phyloP scores from a whole-genome alignment of 2,113 vertebrate species.

The Synodontis membranacea region DNA sequence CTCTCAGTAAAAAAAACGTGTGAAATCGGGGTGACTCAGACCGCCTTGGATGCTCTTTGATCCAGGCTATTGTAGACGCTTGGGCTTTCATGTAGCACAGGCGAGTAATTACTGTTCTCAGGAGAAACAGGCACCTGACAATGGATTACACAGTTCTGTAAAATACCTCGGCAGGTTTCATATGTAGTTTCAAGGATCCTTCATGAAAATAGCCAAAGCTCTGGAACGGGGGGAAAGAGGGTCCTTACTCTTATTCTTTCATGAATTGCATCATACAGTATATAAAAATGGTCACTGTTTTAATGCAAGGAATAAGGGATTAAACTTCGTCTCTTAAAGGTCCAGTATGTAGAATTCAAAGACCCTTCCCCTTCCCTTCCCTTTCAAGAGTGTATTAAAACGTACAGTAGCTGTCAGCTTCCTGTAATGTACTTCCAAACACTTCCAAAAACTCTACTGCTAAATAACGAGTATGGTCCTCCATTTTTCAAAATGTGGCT shows the following conservation, averaged over 20 bases:
- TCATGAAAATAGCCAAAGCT: background rate
- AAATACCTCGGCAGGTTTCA: background rate
- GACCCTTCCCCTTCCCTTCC: no score
- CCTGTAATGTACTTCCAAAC: no score
- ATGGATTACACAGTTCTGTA: background rate
- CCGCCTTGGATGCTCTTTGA: background rate
- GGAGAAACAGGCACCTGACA: background rate
- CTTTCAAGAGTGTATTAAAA: no score
- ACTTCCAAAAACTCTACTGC: no score
- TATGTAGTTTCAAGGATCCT: background rate
- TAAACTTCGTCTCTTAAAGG: background rate
- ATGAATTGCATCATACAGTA: background rate
- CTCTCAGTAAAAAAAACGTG: background rate
- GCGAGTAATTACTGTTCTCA: background rate
- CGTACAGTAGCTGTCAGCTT: no score
- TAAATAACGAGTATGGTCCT: no score
- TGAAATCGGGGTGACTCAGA: slow-evolving; percentile 17
- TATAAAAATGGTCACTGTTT: background rate
- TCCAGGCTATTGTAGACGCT: background rate
- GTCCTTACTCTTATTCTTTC: background rate
- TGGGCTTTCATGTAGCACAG: background rate
- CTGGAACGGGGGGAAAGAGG: background rate
- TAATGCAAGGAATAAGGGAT: background rate
- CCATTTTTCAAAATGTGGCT: no score
- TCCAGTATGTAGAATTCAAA: no score